Percentiles rank a stretch among this genome's conserved stretches.
phyloP scores from a whole-genome alignment of 2,113 vertebrate genomes.

The Myotis davidii region DNA sequence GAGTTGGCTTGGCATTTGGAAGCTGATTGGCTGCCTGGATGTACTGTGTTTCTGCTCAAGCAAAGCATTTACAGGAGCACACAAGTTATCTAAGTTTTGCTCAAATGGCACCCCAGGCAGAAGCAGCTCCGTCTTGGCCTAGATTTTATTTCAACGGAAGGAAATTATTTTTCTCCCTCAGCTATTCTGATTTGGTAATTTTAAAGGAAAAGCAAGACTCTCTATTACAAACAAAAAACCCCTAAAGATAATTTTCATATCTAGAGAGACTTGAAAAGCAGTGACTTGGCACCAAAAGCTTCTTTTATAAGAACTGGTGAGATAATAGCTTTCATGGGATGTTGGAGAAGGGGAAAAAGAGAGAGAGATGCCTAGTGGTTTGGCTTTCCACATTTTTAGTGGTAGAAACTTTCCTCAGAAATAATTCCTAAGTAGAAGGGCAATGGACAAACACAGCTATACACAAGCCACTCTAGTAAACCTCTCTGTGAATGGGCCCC shows the following conservation, averaged over 20 bases:
- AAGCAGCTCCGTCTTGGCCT: neutral
- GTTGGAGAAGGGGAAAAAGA: neutral
- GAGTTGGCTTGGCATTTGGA: neutral
- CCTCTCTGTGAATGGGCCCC: rapidly evolving
- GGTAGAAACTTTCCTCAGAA: neutral
- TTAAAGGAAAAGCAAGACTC: neutral
- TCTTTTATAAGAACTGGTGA: neutral
- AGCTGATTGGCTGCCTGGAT: neutral
- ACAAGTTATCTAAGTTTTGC: neutral
- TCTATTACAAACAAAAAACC: neutral
- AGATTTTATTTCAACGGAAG: neutral
- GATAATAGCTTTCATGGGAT: neutral
- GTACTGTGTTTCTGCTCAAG: neutral
- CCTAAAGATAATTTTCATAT: neutral
- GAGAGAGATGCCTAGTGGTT: neutral
- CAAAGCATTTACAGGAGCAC: neutral
- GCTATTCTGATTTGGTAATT: neutral
- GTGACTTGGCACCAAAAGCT: neutral
- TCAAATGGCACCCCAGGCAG: neutral
- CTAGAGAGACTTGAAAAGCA: neutral
- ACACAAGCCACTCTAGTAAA: neutral
- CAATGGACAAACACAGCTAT: neutral
- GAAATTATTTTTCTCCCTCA: neutral
- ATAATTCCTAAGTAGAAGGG: neutral
- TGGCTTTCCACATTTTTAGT: neutral